A percentile compares a stretch with the other conserved stretches of the same genome.
Conservation (phyloP, 2,888 invertebrate species). For the Biston betularia region DNA sequence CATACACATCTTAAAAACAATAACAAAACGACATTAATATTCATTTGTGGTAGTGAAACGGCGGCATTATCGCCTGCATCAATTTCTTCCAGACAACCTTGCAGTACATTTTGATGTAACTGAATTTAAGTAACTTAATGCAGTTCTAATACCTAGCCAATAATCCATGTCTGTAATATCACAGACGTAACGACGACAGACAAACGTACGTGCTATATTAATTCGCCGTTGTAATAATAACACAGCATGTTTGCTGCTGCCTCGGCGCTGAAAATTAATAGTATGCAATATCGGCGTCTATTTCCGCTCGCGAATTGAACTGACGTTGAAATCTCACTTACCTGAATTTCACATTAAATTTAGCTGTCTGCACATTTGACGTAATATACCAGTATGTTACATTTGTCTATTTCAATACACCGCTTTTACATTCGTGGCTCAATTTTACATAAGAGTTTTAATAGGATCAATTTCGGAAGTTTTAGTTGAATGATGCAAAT, state of each 20-base stretch:
- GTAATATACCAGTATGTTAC: conserved; percentile 27
- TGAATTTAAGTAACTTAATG: no score
- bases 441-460: no score
- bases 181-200: no score
- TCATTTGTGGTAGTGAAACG: no score
- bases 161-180: not conserved
- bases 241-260: conserved; percentile 22
- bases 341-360: conserved; percentile 22
- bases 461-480: no score
- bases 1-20: no score
- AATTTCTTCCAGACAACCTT: no score
- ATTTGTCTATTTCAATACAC: not conserved
- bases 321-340: conserved; percentile 37
- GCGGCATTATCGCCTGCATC: no score
- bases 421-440: not conserved
- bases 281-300: conserved; percentile 32
- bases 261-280: conserved; percentile 26
- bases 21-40: no score
- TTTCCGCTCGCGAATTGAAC: conserved; percentile 28
- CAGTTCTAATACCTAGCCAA: no score
- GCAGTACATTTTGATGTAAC: no score
- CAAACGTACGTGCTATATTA: not conserved
- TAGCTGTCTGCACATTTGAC: conserved; percentile 8
- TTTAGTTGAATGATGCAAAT: no score
- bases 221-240: conserved; percentile 20